These are phyloP conservation scores for Drosophila triauraria DNA, from an alignment of 1,140 invertebrate species.

Conservation along the genomic window DNA sequence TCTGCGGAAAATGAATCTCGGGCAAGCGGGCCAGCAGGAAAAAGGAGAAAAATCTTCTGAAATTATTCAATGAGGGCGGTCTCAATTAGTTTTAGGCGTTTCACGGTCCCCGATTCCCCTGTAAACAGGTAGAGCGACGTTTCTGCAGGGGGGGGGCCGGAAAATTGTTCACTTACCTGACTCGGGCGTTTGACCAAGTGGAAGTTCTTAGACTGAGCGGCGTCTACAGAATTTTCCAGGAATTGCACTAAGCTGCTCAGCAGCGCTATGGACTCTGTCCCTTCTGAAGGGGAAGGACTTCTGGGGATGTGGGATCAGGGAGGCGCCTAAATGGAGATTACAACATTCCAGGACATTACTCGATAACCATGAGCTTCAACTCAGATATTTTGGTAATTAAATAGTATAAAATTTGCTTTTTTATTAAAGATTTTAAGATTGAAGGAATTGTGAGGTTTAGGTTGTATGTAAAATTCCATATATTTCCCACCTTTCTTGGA, in stretches of 20 bases:
- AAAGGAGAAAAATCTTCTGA: conserved; percentile 60
- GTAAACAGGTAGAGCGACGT: conserved; percentile 57
- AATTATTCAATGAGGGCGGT: conserved; percentile 84
- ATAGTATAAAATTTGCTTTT: neutral
- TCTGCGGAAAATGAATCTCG: conserved; percentile 51
- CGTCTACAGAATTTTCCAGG: conserved; percentile 60
- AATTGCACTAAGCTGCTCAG: conserved; percentile 62
- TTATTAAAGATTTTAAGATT: neutral
- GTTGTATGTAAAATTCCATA: neutral
- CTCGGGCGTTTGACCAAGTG: conserved; percentile 59
- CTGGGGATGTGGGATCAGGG: conserved; percentile 10
- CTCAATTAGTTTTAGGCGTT: conserved; percentile 82
- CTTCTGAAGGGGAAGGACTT: conserved; percentile 6
- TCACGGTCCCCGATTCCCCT: conserved; percentile 40
- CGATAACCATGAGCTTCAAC: no score
- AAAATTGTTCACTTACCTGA: conserved; percentile 60
- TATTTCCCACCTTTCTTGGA: neutral
- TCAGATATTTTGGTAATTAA: neutral
- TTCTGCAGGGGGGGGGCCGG: conserved; percentile 24
- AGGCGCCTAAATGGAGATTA: conserved; percentile 47
- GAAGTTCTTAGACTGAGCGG: conserved; percentile 68
- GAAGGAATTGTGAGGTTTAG: no score
- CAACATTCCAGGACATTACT: conserved; percentile 20
- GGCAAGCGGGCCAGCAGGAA: conserved; percentile 9
- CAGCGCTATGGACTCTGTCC: no score